A percentile compares a stretch with the other conserved stretches of the same genome.
Evolutionary conservation across 2,797 vertebrate genomes (phyloP).

Genomic region (Distichodus sexfasciatus): DNA sequence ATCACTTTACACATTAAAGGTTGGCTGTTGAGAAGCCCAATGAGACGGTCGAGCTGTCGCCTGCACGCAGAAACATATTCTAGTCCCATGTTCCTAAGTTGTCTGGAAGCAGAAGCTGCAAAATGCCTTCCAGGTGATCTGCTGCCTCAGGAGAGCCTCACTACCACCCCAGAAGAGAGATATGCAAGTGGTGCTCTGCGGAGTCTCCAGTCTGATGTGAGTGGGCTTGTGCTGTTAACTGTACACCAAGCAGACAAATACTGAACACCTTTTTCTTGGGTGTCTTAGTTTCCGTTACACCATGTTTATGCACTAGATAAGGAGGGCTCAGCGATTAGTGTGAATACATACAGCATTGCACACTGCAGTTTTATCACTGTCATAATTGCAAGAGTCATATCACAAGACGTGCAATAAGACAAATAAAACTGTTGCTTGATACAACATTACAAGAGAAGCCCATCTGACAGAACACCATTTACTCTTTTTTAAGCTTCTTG

Average conservation of each 20-base stretch:
- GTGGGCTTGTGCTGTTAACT: background rate
- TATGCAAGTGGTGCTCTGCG: slow-evolving; percentile 46
- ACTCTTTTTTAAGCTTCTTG: too few species aligned
- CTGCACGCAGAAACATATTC: slow-evolving; percentile 17
- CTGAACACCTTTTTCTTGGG: background rate
- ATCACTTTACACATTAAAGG: background rate
- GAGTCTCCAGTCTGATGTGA: slow-evolving; percentile 7
- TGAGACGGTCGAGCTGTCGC: slow-evolving; percentile 5
- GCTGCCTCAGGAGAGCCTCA: slow-evolving; percentile 62
- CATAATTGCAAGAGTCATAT: too few species aligned
- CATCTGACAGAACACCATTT: too few species aligned
- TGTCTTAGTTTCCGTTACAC: too few species aligned
- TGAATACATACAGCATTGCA: too few species aligned
- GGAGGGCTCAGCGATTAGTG: too few species aligned
- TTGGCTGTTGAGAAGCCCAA: background rate
- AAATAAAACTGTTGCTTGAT: too few species aligned
- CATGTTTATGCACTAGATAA: too few species aligned
- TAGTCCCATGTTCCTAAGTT: slow-evolving; percentile 23
- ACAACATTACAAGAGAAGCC: too few species aligned
- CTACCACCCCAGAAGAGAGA: slow-evolving; percentile 52
- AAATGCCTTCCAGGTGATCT: slow-evolving; percentile 53
- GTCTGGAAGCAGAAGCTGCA: slow-evolving; percentile 52
- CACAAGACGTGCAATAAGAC: too few species aligned
- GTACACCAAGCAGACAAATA: background rate
- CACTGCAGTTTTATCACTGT: too few species aligned